Conservation (phyloP, 1,140 invertebrate species). For the Lucilia sericata region DNA sequence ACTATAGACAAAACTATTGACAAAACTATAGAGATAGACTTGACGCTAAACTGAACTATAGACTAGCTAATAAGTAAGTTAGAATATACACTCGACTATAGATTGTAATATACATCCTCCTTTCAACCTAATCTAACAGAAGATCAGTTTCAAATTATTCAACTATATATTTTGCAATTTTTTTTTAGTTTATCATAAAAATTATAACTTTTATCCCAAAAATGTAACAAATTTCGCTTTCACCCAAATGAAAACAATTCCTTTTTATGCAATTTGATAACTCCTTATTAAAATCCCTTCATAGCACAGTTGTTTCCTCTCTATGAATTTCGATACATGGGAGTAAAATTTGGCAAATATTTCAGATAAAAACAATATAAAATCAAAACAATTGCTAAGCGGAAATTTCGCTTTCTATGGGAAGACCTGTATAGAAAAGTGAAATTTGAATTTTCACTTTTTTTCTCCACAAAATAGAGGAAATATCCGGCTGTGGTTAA, state of each 20-base stretch:
- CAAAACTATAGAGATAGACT: no score
- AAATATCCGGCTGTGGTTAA: background rate
- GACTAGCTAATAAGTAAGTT: no score
- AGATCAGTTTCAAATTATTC: no score
- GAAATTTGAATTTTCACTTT: conserved; percentile 7
- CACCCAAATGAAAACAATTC: background rate
- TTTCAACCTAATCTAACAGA: no score
- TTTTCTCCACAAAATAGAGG: background rate
- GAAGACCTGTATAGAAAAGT: background rate
- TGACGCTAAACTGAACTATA: no score
- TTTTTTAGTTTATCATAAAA: no score
- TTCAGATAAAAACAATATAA: background rate
- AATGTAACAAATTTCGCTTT: background rate
- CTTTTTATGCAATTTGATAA: background rate
- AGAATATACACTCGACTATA: no score
- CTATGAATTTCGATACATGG: background rate
- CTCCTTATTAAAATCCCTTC: background rate
- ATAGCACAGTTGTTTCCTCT: background rate
- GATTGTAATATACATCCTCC: no score
- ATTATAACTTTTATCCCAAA: no score
- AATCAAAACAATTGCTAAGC: background rate
- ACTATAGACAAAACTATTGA: no score
- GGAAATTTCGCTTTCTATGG: background rate
- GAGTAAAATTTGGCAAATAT: background rate
- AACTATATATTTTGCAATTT: no score